Conservation (phyloP, 2,797 vertebrate genomes). For the Phrynocephalus vlangalii region DNA sequence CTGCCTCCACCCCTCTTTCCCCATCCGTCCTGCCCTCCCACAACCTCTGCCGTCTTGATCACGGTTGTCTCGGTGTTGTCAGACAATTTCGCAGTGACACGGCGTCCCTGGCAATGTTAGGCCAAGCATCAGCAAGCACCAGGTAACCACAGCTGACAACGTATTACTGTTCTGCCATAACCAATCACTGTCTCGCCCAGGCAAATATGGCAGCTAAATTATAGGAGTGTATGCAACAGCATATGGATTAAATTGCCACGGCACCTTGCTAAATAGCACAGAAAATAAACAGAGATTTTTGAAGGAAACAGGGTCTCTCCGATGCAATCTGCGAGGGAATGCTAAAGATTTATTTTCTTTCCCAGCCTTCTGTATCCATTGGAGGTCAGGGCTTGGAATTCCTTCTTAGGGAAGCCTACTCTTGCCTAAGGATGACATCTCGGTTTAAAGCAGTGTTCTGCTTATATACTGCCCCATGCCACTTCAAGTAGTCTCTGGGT, state of each 20-base stretch:
- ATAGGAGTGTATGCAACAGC: slow-evolving; percentile 66
- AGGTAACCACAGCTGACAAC: slow-evolving; percentile 82
- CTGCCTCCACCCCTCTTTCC: background rate
- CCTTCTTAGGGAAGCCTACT: too few species aligned
- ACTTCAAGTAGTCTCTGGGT: too few species aligned
- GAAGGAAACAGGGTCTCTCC: background rate
- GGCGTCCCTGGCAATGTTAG: slow-evolving; percentile 69
- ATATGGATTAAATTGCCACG: slow-evolving; percentile 70
- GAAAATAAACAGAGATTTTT: slow-evolving; percentile 38
- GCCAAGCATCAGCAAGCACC: slow-evolving; percentile 72
- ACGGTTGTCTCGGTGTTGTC: slow-evolving; percentile 69
- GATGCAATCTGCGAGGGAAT: background rate
- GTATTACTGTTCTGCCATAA: slow-evolving; percentile 83
- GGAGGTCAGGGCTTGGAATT: background rate
- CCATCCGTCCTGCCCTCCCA: slow-evolving; percentile 60
- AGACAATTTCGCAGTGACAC: slow-evolving; percentile 73
- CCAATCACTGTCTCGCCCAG: slow-evolving; percentile 74
- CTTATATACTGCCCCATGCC: too few species aligned
- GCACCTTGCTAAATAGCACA: slow-evolving; percentile 69
- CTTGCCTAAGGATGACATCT: background rate
- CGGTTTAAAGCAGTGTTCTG: too few species aligned
- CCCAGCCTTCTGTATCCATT: background rate
- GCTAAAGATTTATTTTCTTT: background rate
- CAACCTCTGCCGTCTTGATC: slow-evolving; percentile 64
- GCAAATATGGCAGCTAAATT: slow-evolving; percentile 74